These are phyloP conservation scores for Entomyzon cyanotis DNA, from an alignment of 2,113 vertebrate species.

Conservation along the genomic window DNA sequence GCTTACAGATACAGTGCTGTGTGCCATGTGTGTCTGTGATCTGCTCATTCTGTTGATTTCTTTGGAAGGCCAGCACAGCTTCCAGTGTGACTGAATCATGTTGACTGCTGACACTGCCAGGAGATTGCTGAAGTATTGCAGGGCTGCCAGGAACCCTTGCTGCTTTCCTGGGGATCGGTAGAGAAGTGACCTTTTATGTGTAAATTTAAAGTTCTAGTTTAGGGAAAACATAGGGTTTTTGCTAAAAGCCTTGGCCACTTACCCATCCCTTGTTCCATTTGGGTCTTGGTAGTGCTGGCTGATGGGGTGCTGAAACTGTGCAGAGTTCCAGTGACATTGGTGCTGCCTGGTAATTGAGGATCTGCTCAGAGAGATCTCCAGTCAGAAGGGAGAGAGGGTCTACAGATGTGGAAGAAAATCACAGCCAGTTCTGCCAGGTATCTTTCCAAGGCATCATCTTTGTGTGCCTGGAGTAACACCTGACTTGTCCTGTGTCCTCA, in stretches of 20 bases:
- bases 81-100: neutral
- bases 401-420: neutral
- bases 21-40: neutral
- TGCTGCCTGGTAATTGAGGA: neutral
- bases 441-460: neutral
- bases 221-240: neutral
- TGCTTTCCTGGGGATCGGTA: neutral
- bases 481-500: neutral
- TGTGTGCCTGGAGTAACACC: neutral
- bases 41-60: neutral
- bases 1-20: neutral
- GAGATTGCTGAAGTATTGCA: neutral
- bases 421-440: neutral
- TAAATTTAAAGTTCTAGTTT: neutral
- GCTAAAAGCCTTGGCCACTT: neutral
- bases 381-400: neutral
- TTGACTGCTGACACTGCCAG: neutral
- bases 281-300: neutral
- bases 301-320: neutral
- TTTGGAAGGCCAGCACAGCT: neutral
- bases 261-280: neutral
- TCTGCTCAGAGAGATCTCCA: neutral
- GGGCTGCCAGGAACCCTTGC: neutral
- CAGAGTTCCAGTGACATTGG: neutral
- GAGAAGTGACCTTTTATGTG: neutral